phyloP scores from a whole-genome alignment of 53 echinoderm and acorn worm species.

The Echinarachnius parma region DNA sequence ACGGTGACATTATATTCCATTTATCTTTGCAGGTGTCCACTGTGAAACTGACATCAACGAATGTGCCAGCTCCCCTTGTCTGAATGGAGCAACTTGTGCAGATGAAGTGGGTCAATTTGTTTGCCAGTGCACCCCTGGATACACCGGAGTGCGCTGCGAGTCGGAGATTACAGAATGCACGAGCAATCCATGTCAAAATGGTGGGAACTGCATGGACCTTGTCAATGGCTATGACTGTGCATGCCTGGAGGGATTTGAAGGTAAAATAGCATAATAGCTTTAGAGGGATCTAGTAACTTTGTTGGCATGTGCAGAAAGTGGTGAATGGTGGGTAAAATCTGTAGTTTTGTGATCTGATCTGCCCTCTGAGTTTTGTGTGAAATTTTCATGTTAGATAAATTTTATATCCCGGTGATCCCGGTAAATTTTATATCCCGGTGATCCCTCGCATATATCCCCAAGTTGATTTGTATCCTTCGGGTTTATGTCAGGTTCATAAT shows the following conservation, averaged over 20 bases:
- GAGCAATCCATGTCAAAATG: slow-evolving; percentile 56
- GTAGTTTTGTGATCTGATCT: too few relatives aligned
- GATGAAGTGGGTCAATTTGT: slow-evolving; percentile 43
- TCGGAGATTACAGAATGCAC: slow-evolving; percentile 56
- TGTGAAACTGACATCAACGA: slow-evolving; percentile 45
- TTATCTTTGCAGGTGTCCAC: not conserved
- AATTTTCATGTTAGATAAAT: too few relatives aligned
- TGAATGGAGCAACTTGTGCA: slow-evolving; percentile 45
- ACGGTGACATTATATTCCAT: too few relatives aligned
- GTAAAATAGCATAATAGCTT: not conserved
- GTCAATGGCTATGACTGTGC: slow-evolving; percentile 44
- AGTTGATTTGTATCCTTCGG: too few relatives aligned
- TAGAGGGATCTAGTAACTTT: not conserved
- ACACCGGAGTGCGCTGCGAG: slow-evolving; percentile 43
- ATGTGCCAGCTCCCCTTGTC: slow-evolving; percentile 34
- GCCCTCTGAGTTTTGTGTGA: too few relatives aligned
- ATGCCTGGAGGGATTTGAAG: slow-evolving; percentile 46
- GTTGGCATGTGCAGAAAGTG: too few relatives aligned
- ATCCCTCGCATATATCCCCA: too few relatives aligned
- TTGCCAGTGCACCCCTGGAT: slow-evolving; percentile 52
- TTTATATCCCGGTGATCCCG: too few relatives aligned
- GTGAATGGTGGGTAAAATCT: too few relatives aligned
- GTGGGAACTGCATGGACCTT: slow-evolving; percentile 39
- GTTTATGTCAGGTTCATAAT: too few relatives aligned
- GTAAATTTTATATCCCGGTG: too few relatives aligned